Evolutionary conservation across 2,888 invertebrate genomes (phyloP), one percentile per base, ranked within the genome.

Genomic region (Phengaris arion): DNA sequence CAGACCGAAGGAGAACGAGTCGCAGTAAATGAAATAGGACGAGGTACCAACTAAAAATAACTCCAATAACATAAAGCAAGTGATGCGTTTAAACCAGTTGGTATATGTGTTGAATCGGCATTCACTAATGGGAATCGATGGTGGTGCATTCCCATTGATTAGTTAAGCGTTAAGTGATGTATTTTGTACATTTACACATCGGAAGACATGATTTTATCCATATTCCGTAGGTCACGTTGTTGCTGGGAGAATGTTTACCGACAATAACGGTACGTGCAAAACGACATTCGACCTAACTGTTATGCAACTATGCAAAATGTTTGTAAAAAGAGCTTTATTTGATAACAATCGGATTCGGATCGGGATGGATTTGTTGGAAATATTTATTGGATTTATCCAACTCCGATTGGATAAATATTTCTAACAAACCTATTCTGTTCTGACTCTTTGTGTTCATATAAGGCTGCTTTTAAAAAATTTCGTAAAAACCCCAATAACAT

Each of bases 1-100:
- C 35, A 64, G 75, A 77, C 79, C 80, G 80, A 80, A 80, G 81
- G 81, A 79, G 80, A 83, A 46, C 64, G 6, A 64, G 64, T 55
- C 55, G 55, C 22, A 7, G 59, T 64, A 45, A 64, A 35, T 64
- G 35, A 64, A 64, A 64, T 64, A 64, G 64, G 64, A 64, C 64
- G 64, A 72, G 52, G 52, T n/a, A 35, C 1, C 15, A 13, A 54
- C 72, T 72, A 72, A 72, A 72, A 72, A 72, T 72, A 72, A 35
- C 72, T 35, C 35, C 35, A 72, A 54, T 72, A 68, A 13, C 6
- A 22, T 64, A 51, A n/a, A 70, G 51, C 48, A 51, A 70, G 77
- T 81, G 81, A 84, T 82, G 81, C 83, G 79, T 83, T 80, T 75
- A 78, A 79, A 82, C 81, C 79, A 77, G 82, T 82, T 84, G 78